Conservation (phyloP, 2,113 vertebrate species). For the Gorilla gorilla region DNA sequence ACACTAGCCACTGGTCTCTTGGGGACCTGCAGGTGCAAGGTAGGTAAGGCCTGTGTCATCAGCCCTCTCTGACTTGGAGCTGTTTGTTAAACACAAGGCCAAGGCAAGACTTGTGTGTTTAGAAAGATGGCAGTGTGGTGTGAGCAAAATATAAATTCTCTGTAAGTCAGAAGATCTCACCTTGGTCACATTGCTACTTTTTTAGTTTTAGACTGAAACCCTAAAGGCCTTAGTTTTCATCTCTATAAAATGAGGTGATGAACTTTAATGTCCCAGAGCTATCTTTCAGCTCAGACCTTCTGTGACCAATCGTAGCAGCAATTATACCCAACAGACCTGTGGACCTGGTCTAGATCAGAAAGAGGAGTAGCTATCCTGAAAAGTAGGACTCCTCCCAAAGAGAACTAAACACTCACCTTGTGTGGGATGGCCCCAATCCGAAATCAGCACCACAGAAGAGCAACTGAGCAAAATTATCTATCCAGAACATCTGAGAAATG, state of each 20-base stretch:
- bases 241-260: not conserved
- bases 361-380: not conserved
- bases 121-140: not conserved
- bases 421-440: not conserved
- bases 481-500: not conserved
- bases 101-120: not conserved
- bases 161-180: not conserved
- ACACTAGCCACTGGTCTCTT: not conserved
- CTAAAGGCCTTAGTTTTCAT: not conserved
- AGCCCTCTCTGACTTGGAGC: not conserved
- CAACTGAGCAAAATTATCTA: not conserved
- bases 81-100: not conserved
- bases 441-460: not conserved
- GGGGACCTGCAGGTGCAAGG: not conserved
- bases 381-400: not conserved
- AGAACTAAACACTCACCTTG: not conserved
- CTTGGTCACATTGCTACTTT: not conserved
- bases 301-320: not conserved
- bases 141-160: not conserved
- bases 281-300: not conserved
- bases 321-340: not conserved
- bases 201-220: not conserved
- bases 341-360: not conserved
- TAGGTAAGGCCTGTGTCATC: not conserved
- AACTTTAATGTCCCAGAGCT: not conserved